Conservation (phyloP, 2,113 vertebrate genomes). For the Festucalex cinctus region DNA sequence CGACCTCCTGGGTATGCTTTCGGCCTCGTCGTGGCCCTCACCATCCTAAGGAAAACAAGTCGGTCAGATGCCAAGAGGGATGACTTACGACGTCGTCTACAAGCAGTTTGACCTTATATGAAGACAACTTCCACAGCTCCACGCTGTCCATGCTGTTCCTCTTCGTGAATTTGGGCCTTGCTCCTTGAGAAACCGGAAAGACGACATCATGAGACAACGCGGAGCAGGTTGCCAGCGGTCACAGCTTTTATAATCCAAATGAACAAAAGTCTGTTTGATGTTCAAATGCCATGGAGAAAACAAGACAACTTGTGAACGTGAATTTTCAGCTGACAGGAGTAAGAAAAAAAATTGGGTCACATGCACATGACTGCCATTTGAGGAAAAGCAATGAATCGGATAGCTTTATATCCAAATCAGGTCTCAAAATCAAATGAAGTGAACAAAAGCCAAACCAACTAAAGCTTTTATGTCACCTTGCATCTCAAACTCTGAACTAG, state of each 20-base stretch:
- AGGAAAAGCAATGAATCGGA: no score
- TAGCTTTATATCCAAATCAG: neutral
- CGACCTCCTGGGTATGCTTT: conserved; percentile 71
- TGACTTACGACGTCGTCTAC: neutral
- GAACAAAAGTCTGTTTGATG: neutral
- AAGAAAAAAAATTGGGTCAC: no score
- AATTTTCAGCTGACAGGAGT: neutral
- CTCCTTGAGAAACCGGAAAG: conserved; percentile 71
- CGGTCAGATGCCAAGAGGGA: neutral
- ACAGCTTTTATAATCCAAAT: neutral
- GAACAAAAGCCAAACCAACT: neutral
- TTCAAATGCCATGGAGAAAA: neutral
- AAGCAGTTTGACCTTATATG: conserved; percentile 78
- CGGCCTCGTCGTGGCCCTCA: conserved; percentile 78
- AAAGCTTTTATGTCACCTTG: conserved; percentile 77
- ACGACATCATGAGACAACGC: neutral
- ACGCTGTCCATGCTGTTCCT: conserved; percentile 86
- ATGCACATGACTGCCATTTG: no score
- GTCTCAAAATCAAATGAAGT: neutral
- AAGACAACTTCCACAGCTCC: conserved; percentile 83
- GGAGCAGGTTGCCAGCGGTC: neutral
- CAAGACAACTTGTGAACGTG: neutral
- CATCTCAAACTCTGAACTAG: conserved; percentile 83
- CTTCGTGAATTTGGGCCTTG: conserved; percentile 86
- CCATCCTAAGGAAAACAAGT: conserved; percentile 74